Percentiles rank a stretch among this genome's conserved stretches.
These are phyloP conservation scores for Porites divaricata DNA, from an alignment of 92 coral and sea anemone genomes.

Conservation along the genomic window DNA sequence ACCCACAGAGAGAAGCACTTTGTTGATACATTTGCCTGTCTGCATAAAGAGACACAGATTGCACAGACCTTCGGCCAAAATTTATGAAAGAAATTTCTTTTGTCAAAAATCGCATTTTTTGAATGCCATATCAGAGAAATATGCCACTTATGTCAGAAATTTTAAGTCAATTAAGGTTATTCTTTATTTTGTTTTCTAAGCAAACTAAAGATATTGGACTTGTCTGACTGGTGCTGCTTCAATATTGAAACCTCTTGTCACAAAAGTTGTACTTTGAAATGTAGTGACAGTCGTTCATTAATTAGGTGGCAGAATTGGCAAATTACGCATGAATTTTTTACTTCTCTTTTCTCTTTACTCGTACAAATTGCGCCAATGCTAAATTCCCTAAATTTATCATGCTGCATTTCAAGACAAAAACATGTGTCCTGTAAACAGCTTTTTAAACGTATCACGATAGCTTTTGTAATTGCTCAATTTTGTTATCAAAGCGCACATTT, in stretches of 20 bases:
- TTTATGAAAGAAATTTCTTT: not conserved
- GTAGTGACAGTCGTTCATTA: not conserved
- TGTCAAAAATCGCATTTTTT: not conserved
- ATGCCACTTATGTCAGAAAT: not conserved
- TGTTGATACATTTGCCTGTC: too few species aligned
- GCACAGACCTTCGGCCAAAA: not conserved
- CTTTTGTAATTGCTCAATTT: conserved; percentile 16
- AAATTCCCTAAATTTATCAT: not conserved
- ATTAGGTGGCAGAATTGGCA: not conserved
- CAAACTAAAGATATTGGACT: not conserved
- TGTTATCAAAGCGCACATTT: not conserved
- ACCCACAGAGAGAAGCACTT: too few species aligned
- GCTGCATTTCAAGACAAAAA: not conserved
- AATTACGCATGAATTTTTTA: too few species aligned
- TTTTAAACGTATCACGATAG: not conserved
- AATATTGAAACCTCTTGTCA: not conserved
- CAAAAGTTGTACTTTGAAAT: not conserved
- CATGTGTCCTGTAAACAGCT: not conserved
- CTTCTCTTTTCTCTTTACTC: too few species aligned
- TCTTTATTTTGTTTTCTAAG: conserved; percentile 7
- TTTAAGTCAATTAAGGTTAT: conserved; percentile 1
- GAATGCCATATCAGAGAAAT: conserved; percentile 14
- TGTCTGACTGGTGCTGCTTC: not conserved
- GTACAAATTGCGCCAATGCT: too few species aligned
- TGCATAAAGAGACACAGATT: not conserved